phyloP scores from a whole-genome alignment of 2,113 vertebrate species.

The Ictalurus punctatus region DNA sequence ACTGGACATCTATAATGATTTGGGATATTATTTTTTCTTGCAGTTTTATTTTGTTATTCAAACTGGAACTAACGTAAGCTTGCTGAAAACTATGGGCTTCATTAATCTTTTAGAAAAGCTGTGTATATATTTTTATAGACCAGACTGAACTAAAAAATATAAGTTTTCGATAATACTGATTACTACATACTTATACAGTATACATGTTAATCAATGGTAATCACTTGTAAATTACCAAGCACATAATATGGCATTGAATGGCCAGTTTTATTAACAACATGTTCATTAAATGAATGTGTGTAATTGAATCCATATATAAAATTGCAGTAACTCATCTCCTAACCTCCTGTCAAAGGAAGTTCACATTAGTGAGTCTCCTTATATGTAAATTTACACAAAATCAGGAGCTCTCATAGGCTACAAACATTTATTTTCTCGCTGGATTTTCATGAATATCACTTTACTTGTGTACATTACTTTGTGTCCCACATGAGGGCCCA shows the following conservation, averaged over 20 bases:
- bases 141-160: not conserved
- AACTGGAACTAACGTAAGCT: not conserved
- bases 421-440: not conserved
- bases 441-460: not conserved
- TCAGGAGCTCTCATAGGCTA: not conserved
- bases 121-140: not conserved
- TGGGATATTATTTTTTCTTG: not conserved
- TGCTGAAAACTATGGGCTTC: not conserved
- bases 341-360: not conserved
- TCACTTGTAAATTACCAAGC: not conserved
- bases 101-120: not conserved
- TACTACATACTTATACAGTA: not conserved
- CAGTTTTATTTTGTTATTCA: not conserved
- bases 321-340: not conserved
- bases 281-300: not conserved
- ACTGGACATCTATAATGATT: not conserved
- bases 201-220: not conserved
- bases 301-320: not conserved
- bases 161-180: not conserved
- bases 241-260: not conserved
- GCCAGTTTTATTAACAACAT: not conserved
- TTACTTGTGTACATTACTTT: not conserved
- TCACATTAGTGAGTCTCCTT: not conserved
- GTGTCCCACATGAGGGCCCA: not conserved
- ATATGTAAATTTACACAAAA: not conserved